Base-by-base conservation (phyloP, 2,888 invertebrate genomes). In the Imbricaverruca yamaguchii region DNA sequence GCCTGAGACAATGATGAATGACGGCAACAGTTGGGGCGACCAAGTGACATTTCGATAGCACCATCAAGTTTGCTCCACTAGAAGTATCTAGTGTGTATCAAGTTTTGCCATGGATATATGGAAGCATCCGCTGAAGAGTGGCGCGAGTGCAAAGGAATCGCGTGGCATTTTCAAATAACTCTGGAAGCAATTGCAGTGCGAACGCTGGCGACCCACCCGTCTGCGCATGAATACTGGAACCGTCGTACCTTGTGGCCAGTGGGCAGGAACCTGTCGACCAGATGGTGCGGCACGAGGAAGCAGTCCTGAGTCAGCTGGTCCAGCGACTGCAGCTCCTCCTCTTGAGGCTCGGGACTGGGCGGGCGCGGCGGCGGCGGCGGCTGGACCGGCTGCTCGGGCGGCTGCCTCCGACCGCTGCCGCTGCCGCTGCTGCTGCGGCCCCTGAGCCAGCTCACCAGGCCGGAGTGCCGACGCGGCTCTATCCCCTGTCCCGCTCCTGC, bases 221-320 rank as follows among this genome's bases (percentile, higher is more conserved):
- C 39, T 39, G 39, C 1, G 39, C 39, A 3, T 39, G 39, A 39
- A 39, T 1, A 39, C 39, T 39, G 39, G 39, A 39, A 8, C 21
- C 8, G 18, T 2, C 69, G 80, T 69, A 84, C 84, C 82, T 83
- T 82, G 53, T 84, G 83, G 39, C 83, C 80, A 93, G 89, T 63
- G 91, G 91, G 96, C 85, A 96, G 90, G 89, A 96, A 96, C 85
- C 95, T 90, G 87, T 93, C 93, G 85, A 95, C 90, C 87, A 94
- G 94, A 85, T 95, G 94, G 80, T 95, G 93, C 11, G 96, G 96
- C 87, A 96, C 95, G 87, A 96, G 95, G 89, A 96, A 96, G 88
- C 95, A 96, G 89, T 96, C 96, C 86, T 93, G 83, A 61, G 82
- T 83, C 55, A 84, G 81, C 80, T 67, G 65, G 6, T 63, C 55